Evolutionary conservation across 2,113 vertebrate genomes (phyloP).

Genomic region (Probosciger aterrimus): DNA sequence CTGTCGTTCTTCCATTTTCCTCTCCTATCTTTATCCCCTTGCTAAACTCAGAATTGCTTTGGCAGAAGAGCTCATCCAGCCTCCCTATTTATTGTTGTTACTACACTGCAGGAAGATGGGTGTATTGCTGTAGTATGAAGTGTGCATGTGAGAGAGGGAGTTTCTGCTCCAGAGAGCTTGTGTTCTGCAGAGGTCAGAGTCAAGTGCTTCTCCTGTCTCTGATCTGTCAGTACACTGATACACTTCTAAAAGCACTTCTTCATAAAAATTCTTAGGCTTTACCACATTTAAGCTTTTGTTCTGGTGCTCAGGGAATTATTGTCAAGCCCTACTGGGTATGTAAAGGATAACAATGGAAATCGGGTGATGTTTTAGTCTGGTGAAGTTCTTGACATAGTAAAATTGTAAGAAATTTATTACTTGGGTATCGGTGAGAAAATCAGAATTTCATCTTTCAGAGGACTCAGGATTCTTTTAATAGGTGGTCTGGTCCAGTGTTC

Average conservation of each 20-base stretch:
- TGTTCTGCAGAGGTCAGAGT: background rate
- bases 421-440: background rate
- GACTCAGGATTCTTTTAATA: background rate
- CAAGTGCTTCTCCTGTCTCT: background rate
- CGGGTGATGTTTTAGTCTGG: rapidly evolving
- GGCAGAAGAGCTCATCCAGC: background rate
- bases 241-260: background rate
- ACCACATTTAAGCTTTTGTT: background rate
- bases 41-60: background rate
- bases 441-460: background rate
- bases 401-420: background rate
- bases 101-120: background rate
- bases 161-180: background rate
- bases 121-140: background rate
- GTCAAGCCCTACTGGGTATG: background rate
- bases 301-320: background rate
- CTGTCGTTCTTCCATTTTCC: background rate
- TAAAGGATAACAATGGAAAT: background rate
- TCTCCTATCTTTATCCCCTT: background rate
- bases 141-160: background rate
- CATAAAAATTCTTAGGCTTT: background rate
- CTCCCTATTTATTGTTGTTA: background rate
- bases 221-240: background rate
- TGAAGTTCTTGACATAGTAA: background rate
- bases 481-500: background rate